Percentiles rank a stretch among this genome's conserved stretches.
These are phyloP conservation scores for Falco biarmicus DNA, from an alignment of 2,797 vertebrate genomes.

Conservation along the genomic window DNA sequence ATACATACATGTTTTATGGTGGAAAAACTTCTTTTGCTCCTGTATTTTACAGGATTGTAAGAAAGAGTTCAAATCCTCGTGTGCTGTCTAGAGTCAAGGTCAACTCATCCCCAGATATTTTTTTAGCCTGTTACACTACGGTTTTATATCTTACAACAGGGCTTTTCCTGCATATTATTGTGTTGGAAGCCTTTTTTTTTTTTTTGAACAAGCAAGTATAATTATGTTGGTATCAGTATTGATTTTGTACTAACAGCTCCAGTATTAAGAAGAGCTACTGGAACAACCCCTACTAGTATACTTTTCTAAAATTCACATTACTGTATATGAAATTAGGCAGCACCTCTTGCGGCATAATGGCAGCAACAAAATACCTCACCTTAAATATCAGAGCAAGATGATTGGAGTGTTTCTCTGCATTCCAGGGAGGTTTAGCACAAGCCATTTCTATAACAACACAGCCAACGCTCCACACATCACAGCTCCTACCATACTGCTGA, in stretches of 20 bases:
- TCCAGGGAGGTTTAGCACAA: conserved; percentile 92
- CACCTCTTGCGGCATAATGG: not conserved
- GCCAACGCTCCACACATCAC: conserved; percentile 92
- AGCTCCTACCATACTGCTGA: conserved; percentile 91
- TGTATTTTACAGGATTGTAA: not conserved
- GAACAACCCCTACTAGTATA: not conserved
- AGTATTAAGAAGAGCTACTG: not conserved
- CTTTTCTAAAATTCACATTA: not conserved
- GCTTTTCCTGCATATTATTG: not conserved
- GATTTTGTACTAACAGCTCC: not conserved
- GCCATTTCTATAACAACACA: conserved; percentile 93
- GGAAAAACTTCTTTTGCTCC: not conserved
- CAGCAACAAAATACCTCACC: conserved; percentile 70
- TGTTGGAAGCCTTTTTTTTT: not conserved
- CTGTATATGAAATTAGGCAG: not conserved
- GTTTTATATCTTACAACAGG: not conserved
- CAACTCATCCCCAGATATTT: not conserved
- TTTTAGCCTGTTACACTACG: not conserved
- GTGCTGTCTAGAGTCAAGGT: not conserved
- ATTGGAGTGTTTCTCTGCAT: conserved; percentile 92
- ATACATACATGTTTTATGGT: not conserved
- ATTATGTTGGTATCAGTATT: not conserved
- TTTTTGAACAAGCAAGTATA: not conserved
- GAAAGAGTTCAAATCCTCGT: not conserved
- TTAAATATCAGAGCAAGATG: conserved; percentile 93